Base-by-base conservation (phyloP, 2,113 vertebrate genomes). In the Anguilla rostrata region DNA sequence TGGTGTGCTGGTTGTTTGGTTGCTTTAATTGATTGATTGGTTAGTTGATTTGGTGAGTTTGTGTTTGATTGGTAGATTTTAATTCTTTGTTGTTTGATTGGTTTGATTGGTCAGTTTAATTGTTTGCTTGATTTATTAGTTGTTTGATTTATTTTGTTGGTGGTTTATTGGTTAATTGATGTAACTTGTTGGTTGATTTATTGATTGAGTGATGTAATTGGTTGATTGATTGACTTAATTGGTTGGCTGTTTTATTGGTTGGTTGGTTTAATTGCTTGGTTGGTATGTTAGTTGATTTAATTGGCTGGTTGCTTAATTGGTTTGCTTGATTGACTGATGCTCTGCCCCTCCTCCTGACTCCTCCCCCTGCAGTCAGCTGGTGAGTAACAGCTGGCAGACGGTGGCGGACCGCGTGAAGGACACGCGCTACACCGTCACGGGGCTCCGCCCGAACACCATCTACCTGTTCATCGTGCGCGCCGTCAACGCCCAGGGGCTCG, bases 381-480 rank as follows among this genome's bases (percentile, higher is more conserved):
- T 99, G 92, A 99, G 98, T 93, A 98, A 98, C 84, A 99, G 97
- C 90, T 99, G 98, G 98, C 97, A 98, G 87, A 99, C 98, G 0
- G 97, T 98, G 88, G 98, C 97, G 39, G 97, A 98, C 88, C 97
- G 97, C 0, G 96, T 98, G 84, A 98, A 97, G 95, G 96, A 92
- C 63, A 97, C 95, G 0, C 95, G 96, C 84, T 96, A 94, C 87
- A 97, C 96, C 0, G 97, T 98, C 40, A 93, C 93, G 83, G 97
- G 97, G 86, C 92, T 99, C 26, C 94, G 98, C 66, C 97, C 98
- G 83, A 99, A 99, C 88, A 99, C 98, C 0, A 97, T 99, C 89
- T 99, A 99, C 93, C 93, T 99, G 85, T 99, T 99, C 91, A 98
- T 98, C 95, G 96, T 98, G 92, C 96, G 98, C 91, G 97, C 97